These are phyloP conservation scores for Heptranchias perlo DNA, from an alignment of 2,113 vertebrate species.

Conservation along the genomic window DNA sequence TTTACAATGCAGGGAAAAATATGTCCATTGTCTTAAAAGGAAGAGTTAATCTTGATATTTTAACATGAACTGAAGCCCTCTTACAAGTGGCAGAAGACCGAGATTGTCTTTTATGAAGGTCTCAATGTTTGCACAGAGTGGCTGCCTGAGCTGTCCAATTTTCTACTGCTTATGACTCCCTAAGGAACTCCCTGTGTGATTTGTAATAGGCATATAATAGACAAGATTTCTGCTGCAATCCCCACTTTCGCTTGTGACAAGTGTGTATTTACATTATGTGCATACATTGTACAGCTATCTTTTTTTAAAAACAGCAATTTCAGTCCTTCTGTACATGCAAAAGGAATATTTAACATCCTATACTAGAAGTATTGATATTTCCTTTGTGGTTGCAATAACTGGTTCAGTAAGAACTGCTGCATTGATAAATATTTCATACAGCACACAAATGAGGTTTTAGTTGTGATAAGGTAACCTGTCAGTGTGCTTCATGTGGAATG, in stretches of 20 bases:
- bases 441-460: conserved; percentile 34
- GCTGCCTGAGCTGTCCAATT: neutral
- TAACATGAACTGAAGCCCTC: neutral
- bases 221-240: neutral
- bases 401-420: conserved; percentile 6
- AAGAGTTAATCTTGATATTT: neutral
- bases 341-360: neutral
- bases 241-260: too few species aligned
- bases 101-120: neutral
- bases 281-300: neutral
- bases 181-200: neutral
- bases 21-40: neutral
- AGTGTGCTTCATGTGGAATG: conserved; percentile 8
- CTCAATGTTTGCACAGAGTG: neutral
- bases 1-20: neutral
- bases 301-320: neutral
- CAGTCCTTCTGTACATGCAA: neutral
- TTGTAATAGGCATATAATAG: neutral
- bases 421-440: conserved; percentile 34
- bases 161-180: neutral
- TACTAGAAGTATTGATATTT: neutral
- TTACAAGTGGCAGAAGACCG: neutral
- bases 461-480: conserved; percentile 15
- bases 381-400: neutral
- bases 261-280: neutral